These are phyloP conservation scores for Caenorhabditis sp. DNA, from an alignment of 2,888 invertebrate species.

Conservation along the genomic window DNA sequence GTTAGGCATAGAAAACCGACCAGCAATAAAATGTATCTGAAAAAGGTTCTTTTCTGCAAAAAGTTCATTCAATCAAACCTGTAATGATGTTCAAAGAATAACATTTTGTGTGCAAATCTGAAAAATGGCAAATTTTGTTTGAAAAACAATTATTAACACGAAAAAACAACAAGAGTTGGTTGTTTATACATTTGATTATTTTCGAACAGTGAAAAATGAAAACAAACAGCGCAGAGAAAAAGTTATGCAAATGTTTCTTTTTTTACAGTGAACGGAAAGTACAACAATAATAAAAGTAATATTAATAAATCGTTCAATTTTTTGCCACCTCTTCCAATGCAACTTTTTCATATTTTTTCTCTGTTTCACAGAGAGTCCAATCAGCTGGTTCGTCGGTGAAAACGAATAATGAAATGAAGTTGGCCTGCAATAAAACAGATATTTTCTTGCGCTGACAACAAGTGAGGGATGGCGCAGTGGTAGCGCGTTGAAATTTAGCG, in stretches of 20 bases:
- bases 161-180: too few relatives aligned
- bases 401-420: slow-evolving; percentile 28
- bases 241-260: too few relatives aligned
- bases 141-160: too few relatives aligned
- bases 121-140: slow-evolving; percentile 5
- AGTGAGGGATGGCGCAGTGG: too few relatives aligned
- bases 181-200: slow-evolving; percentile 19
- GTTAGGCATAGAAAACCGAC: slow-evolving; percentile 51
- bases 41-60: slow-evolving; percentile 4
- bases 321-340: too few relatives aligned
- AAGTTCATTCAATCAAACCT: too few relatives aligned
- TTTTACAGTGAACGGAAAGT: too few relatives aligned
- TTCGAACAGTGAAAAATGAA: neutral
- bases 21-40: slow-evolving; percentile 36
- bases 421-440: slow-evolving; percentile 19
- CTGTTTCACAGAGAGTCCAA: slow-evolving; percentile 14
- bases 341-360: too few relatives aligned
- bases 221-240: slow-evolving; percentile 7
- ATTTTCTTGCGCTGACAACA: too few relatives aligned
- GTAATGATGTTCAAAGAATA: neutral
- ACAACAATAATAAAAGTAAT: too few relatives aligned
- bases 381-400: slow-evolving; percentile 28
- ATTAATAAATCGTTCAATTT: too few relatives aligned
- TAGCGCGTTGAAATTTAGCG: too few relatives aligned
- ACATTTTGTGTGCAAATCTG: neutral